A percentile compares a stretch with the other conserved stretches of the same genome.
Evolutionary conservation across 2,888 invertebrate genomes (phyloP).

Genomic region (Cerastoderma edule): DNA sequence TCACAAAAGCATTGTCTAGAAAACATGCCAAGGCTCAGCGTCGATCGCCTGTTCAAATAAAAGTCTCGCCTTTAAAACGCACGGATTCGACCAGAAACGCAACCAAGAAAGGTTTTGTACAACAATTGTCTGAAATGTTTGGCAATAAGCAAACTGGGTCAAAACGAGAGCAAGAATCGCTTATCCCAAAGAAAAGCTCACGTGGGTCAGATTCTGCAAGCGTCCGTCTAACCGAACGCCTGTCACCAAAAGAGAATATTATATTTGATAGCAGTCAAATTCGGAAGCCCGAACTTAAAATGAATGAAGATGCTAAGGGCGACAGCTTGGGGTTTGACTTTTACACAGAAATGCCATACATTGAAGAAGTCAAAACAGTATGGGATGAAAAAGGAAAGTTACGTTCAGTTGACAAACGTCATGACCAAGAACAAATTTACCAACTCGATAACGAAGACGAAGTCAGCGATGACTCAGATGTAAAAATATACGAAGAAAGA

Average conservation of each 20-base stretch:
- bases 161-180: background rate
- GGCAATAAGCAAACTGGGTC: constrained; percentile 2
- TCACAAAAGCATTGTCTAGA: constrained; percentile 8
- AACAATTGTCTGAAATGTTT: constrained; percentile 51
- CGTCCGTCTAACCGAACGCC: background rate
- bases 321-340: constrained; percentile 50
- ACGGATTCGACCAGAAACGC: constrained; percentile 35
- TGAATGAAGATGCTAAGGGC: background rate
- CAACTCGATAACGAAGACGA: too few species aligned
- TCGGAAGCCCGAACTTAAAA: background rate
- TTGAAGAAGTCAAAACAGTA: too few species aligned
- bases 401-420: too few species aligned
- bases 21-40: constrained; percentile 14
- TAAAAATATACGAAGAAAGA: background rate
- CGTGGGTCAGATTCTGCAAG: background rate
- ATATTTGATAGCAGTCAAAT: background rate
- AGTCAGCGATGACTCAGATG: background rate
- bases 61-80: constrained; percentile 37
- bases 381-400: too few species aligned
- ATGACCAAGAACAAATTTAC: too few species aligned
- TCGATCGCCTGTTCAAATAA: constrained; percentile 38
- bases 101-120: constrained; percentile 53
- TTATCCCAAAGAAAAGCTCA: background rate
- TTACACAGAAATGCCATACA: too few species aligned
- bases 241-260: constrained; percentile 42